Conservation (phyloP, 2,113 vertebrate genomes). For the Tupaia chinensis region DNA sequence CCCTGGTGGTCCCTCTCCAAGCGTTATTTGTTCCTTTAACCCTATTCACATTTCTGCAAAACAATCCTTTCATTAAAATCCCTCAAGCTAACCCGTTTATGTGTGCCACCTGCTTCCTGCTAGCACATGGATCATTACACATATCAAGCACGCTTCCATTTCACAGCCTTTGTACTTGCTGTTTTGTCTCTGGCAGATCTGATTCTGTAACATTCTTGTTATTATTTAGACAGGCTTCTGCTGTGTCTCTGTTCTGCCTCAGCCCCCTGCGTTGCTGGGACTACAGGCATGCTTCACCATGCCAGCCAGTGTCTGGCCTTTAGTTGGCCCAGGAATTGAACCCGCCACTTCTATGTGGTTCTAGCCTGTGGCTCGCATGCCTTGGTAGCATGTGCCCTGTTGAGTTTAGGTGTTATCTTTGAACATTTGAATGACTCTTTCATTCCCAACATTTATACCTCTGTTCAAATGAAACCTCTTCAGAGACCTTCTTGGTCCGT, state of each 20-base stretch:
- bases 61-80: not conserved
- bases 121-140: not conserved
- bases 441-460: not conserved
- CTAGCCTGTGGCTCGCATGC: no score
- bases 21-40: not conserved
- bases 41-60: not conserved
- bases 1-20: not conserved
- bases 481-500: not conserved
- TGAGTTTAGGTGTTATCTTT: not conserved
- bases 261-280: no score
- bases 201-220: no score
- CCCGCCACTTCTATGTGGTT: no score
- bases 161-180: not conserved
- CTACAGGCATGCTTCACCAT: no score
- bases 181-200: not conserved
- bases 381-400: no score
- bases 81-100: not conserved
- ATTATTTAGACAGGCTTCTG: no score
- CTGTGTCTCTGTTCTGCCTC: no score
- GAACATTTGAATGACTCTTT: not conserved
- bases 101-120: not conserved
- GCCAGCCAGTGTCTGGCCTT: no score
- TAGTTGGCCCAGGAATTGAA: no score
- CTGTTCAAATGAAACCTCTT: not conserved
- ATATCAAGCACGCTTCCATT: rapidly evolving